A percentile compares a stretch with the other conserved stretches of the same genome.
Evolutionary conservation across 1,140 invertebrate species (phyloP).

Genomic region (Hyphantria cunea): DNA sequence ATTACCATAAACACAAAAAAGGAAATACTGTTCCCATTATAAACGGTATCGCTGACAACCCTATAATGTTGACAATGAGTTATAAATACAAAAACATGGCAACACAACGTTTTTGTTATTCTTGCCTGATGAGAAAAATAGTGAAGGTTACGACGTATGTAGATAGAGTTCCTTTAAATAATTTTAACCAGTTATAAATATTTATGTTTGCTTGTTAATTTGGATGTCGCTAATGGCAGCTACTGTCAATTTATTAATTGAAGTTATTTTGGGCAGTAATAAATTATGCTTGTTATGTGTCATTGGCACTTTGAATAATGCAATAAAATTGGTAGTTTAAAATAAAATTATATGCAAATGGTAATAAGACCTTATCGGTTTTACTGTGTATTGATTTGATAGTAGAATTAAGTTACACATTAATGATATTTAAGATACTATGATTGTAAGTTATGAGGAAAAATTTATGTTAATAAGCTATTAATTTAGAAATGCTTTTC

Average conservation of each 20-base stretch:
- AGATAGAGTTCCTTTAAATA: constrained; percentile 13
- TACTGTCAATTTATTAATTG: neutral
- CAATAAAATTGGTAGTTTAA: neutral
- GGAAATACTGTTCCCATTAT: constrained; percentile 24
- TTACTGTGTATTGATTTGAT: too few species aligned
- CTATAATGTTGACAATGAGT: constrained; percentile 36
- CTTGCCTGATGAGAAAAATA: constrained; percentile 30
- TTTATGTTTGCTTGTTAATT: constrained; percentile 5
- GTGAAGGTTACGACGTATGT: constrained; percentile 20
- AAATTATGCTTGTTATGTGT: neutral
- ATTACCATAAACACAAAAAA: constrained; percentile 31
- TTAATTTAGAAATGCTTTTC: too few species aligned
- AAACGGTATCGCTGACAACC: constrained; percentile 30
- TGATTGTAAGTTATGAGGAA: too few species aligned
- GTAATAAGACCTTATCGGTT: neutral
- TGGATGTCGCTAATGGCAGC: neutral
- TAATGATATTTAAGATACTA: too few species aligned
- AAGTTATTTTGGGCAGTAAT: neutral
- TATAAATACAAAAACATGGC: constrained; percentile 31
- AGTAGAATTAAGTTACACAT: too few species aligned
- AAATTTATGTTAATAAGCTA: too few species aligned
- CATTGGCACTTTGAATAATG: neutral
- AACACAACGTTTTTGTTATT: constrained; percentile 23
- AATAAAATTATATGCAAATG: neutral
- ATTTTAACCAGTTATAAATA: constrained; percentile 18